Base-by-base conservation (phyloP, 37 sponge, comb jelly and placozoan species). In the Cliona cf. orientalis region DNA sequence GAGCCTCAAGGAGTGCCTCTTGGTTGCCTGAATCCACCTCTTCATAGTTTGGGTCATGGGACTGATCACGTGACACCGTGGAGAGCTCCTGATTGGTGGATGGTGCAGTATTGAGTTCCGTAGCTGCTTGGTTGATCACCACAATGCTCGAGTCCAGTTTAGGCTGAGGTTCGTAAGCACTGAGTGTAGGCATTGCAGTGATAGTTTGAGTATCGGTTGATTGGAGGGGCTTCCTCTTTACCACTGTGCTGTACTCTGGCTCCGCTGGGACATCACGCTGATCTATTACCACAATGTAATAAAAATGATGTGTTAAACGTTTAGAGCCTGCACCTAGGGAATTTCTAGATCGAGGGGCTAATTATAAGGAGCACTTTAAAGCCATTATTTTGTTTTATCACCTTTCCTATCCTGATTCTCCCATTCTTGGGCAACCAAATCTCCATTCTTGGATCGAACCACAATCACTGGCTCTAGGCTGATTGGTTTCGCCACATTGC, bases 171-270 rank as follows among this genome's bases (percentile, higher is more conserved):
- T 69, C 57, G 26, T 69, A 69, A 21, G 70, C 25, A 26, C 69
- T 58, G 56, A 69, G 37, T 3, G 5, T 69, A 21, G 68, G 80
- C 17, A 55, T 28, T 0, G 39, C 46, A 26, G 69, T 32, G 3
- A 55, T 17, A 22, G 53, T 39, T n/a, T n/a, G n/a, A n/a, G n/a
- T n/a, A n/a, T n/a, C n/a, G n/a, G n/a, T n/a, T n/a, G n/a, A n/a
- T n/a, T n/a, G n/a, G n/a, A n/a, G n/a, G 44, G 26, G 33, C 17
- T 44, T 69, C 57, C 36, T 49, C 58, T 74, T 83, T 40, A 75
- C 66, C 11, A 83, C 75, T n/a, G 75, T 26, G 29, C 84, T 83
- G 76, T 83, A 83, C 59, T 49, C 26, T 39, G 84, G 63, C 46
- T 71, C 73, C 26, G 29, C 46, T 57, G 55, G 57, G 11, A 17